phyloP scores from a whole-genome alignment of 2,113 vertebrate genomes.

The Pristiophorus japonicus region DNA sequence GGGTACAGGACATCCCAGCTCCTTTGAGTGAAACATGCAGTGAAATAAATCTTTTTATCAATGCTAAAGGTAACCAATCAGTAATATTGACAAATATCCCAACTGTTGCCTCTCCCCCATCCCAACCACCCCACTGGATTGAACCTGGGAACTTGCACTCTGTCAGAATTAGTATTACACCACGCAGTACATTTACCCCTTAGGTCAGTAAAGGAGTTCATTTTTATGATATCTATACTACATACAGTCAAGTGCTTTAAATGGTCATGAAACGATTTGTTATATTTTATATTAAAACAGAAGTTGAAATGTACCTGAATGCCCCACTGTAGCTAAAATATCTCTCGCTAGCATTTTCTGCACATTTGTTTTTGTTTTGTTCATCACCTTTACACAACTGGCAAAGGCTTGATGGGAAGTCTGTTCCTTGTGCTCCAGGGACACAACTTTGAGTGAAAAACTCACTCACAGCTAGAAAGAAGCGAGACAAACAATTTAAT shows the following conservation, averaged over 20 bases:
- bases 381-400: conserved; percentile 67
- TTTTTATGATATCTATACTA: neutral
- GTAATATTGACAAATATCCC: neutral
- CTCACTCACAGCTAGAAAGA: conserved; percentile 66
- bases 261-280: neutral
- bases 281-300: neutral
- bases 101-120: too few species aligned
- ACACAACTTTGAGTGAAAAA: conserved; percentile 84
- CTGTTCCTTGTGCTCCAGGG: conserved; percentile 64
- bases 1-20: neutral
- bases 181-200: neutral
- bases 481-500: neutral
- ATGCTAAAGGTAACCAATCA: neutral
- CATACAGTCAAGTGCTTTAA: neutral
- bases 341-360: conserved; percentile 54
- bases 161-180: neutral
- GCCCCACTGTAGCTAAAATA: conserved; percentile 81
- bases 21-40: neutral
- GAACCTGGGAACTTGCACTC: neutral
- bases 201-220: neutral
- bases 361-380: conserved; percentile 57
- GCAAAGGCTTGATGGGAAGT: conserved; percentile 67
- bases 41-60: neutral
- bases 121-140: neutral
- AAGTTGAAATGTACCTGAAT: conserved; percentile 69